Conservation (phyloP, 2,113 vertebrate genomes). For the Sarotherodon lohbergeri region DNA sequence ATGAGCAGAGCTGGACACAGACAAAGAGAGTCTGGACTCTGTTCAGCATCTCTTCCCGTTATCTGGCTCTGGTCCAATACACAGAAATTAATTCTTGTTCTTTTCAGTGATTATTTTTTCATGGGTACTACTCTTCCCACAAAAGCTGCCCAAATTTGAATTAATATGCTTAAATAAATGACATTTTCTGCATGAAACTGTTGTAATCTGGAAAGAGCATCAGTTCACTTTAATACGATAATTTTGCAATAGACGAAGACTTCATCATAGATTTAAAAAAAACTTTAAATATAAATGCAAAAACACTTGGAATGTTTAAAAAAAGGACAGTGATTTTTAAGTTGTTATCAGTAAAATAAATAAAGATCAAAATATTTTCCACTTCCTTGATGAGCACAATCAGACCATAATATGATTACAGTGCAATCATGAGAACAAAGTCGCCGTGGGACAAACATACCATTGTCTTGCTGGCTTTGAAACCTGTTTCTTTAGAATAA, state of each 20-base stretch:
- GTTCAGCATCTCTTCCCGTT: constrained; percentile 66
- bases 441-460: neutral
- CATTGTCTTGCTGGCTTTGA: neutral
- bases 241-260: neutral
- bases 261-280: neutral
- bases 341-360: neutral
- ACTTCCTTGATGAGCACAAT: neutral
- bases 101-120: constrained; percentile 42
- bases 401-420: neutral
- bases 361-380: neutral
- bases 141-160: constrained; percentile 34
- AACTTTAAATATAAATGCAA: neutral
- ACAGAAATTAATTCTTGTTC: constrained; percentile 64
- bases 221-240: neutral
- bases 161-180: constrained; percentile 51
- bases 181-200: neutral
- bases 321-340: neutral
- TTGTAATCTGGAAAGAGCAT: neutral
- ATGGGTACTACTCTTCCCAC: constrained; percentile 33
- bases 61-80: constrained; percentile 64
- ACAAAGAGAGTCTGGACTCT: constrained; percentile 68
- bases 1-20: constrained; percentile 68
- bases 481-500: neutral
- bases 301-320: neutral
- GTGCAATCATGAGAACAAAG: neutral